Percentiles rank a stretch among this genome's conserved stretches.
These are phyloP conservation scores for Lasioglossum marginatum DNA, from an alignment of 2,888 invertebrate genomes.

Conservation along the genomic window DNA sequence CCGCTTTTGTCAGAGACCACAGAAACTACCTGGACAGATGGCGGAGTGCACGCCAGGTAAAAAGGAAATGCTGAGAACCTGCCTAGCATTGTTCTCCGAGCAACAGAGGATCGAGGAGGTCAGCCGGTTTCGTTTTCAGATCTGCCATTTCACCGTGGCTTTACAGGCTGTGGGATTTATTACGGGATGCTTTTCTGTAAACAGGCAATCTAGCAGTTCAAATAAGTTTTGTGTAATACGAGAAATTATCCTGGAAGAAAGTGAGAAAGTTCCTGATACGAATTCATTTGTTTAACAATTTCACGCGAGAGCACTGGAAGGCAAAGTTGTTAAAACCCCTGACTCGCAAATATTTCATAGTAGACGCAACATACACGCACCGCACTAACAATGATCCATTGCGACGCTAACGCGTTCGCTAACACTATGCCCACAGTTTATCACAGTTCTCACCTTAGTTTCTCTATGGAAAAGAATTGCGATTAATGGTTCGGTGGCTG, in stretches of 20 bases:
- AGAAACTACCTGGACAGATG: conserved; percentile 26
- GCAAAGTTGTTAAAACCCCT: not conserved
- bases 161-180: conserved; percentile 8
- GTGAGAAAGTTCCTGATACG: not conserved
- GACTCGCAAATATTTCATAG: not conserved
- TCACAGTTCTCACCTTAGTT: not conserved
- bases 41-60: conserved; percentile 15
- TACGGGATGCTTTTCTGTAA: too few relatives aligned
- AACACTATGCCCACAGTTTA: not conserved
- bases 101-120: conserved; percentile 12
- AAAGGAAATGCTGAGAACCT: conserved; percentile 30
- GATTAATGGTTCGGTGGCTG: not conserved
- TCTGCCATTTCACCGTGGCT: conserved; percentile 8
- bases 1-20: conserved; percentile 11
- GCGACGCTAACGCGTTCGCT: not conserved
- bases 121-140: conserved; percentile 10
- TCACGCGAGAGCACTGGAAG: too few relatives aligned
- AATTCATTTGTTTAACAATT: not conserved
- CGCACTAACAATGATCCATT: not conserved
- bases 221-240: too few relatives aligned
- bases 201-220: too few relatives aligned
- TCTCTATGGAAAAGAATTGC: not conserved
- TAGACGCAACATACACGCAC: not conserved
- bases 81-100: conserved; percentile 44
- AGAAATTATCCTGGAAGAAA: too few relatives aligned